A percentile compares a stretch with the other conserved stretches of the same genome.
Conservation (phyloP, 1,140 invertebrate genomes). For the Anoplophora glabripennis region DNA sequence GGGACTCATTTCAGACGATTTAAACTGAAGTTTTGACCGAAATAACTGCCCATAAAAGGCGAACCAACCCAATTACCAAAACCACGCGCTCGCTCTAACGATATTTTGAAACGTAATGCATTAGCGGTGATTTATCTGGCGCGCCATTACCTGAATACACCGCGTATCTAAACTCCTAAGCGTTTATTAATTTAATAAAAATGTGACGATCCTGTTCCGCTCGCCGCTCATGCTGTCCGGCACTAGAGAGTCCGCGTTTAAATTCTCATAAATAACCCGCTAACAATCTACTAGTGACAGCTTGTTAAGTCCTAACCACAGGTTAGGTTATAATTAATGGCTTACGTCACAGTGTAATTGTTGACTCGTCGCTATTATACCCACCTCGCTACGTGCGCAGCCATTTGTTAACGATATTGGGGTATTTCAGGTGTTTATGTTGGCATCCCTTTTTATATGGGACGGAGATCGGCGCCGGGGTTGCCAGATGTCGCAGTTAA, state of each 20-base stretch:
- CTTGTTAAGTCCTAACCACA: constrained; percentile 53
- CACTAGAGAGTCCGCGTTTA: constrained; percentile 46
- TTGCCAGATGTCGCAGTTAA: too few relatives aligned
- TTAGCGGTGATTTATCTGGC: too few relatives aligned
- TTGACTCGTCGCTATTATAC: constrained; percentile 49
- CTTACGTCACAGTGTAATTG: constrained; percentile 51
- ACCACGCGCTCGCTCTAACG: too few relatives aligned
- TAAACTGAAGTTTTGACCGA: too few relatives aligned
- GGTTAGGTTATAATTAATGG: constrained; percentile 53
- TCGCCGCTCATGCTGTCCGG: constrained; percentile 11
- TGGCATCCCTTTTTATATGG: constrained; percentile 33
- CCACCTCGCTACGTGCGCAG: constrained; percentile 42
- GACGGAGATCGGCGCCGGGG: too few relatives aligned
- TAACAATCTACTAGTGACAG: constrained; percentile 52
- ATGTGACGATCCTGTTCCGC: constrained; percentile 11
- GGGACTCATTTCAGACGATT: too few relatives aligned
- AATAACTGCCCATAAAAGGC: too few relatives aligned
- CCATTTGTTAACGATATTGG: constrained; percentile 45
- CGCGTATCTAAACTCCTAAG: neutral
- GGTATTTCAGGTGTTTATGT: constrained; percentile 40
- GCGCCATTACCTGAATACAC: too few relatives aligned
- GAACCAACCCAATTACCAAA: too few relatives aligned
- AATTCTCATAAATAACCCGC: constrained; percentile 52
- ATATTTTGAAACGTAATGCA: too few relatives aligned
- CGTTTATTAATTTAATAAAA: constrained; percentile 19